Evolutionary conservation across 2,797 vertebrate species (phyloP), one percentile per base, ranked within the genome.

Genomic region (Cryptoprocta ferox): DNA sequence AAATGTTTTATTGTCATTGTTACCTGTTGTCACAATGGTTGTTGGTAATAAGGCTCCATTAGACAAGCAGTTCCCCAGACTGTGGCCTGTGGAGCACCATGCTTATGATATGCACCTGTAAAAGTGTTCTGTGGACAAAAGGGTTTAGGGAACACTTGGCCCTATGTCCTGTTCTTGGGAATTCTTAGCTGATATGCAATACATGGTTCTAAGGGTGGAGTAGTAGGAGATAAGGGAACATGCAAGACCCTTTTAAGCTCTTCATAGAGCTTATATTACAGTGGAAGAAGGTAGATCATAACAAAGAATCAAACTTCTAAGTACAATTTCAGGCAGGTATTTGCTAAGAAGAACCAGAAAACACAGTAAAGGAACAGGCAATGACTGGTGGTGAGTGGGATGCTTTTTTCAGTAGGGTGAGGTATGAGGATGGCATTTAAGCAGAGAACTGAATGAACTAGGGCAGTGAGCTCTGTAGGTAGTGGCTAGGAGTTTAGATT

Each of bases 341-440:
- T 61, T 88, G 12, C 73, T 85, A 78, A 95, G 76, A 94, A 92
- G 45, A 90, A 88, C 76, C 42, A 50, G 6, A 76, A 87, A 89
- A 32, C 7, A 48, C 10, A 3, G 2, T 32, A 76, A 89, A 26
- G 24, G 13, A 90, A 48, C 0, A 79, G 45, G 50, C 42, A 61
- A 35, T 65, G 42, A 13, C 32, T 65, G 37, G 11, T 70, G 21
- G 2, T 39, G 4, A 21, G 18, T 42, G 37, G 28, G 24, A 0
- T 30, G 6, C 26, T 65, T 6, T 88, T 89, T 61, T 39, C 53
- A 32, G 26, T 32, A 65, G 56, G 12, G 21, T 78, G 13, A 48
- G n/a, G 30, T 14, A 6, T 35, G 21, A 48, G 70, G 26, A n/a
- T 88, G 61, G 70, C 2, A 0, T 65, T 21, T 63, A n/a, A 71